Base-by-base conservation (phyloP, 2,888 invertebrate species). In the Dorcus hopei region DNA sequence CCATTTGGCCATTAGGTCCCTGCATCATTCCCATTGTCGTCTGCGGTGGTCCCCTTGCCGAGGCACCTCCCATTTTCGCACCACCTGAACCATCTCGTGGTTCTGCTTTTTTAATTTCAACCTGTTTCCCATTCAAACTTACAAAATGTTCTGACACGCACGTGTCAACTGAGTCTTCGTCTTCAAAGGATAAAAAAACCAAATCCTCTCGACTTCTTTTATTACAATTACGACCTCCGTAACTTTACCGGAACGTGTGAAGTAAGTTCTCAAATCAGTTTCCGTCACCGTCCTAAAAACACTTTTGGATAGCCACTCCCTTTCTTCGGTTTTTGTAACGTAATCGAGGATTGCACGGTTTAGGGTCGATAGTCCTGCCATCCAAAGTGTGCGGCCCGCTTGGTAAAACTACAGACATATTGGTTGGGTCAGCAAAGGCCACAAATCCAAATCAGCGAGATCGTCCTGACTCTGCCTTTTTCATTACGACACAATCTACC, bases 401-500 rank as follows among this genome's bases (percentile, higher is more conserved):
- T 78, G 94, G 90, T 72, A 97, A 84, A 69, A 97, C 96, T 63
- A 92, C 87, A 68, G 90, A 89, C 53, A 97, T 95, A 78, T 95
- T 91, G 54, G 87, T 86, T 16, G 95, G 94, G 79, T 97, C 96
- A 63, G 93, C 90, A 79, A 96, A 97, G 58, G 96, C 96, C 57
- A 97, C 95, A 80, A 97, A 97, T 49, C 97, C 97, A 80, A 97
- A 97, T 61, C 97, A 97, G 73, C 97, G 85, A 56, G 96, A 97
- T 72, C 96, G 87, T 8, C 96, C 96, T 42, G 96, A 95, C 80
- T 96, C 95, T 74, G 92, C 93, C 81, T 97, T 97, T 82, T 95
- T 96, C 97, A 97, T 97, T 65, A 97, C 97, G 64, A 97, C 95
- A 79, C 96, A 96, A 82, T 97, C 97, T 69, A 95, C 93, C 54